Conservation (phyloP, 2,797 vertebrate species). For the Falco cherrug region DNA sequence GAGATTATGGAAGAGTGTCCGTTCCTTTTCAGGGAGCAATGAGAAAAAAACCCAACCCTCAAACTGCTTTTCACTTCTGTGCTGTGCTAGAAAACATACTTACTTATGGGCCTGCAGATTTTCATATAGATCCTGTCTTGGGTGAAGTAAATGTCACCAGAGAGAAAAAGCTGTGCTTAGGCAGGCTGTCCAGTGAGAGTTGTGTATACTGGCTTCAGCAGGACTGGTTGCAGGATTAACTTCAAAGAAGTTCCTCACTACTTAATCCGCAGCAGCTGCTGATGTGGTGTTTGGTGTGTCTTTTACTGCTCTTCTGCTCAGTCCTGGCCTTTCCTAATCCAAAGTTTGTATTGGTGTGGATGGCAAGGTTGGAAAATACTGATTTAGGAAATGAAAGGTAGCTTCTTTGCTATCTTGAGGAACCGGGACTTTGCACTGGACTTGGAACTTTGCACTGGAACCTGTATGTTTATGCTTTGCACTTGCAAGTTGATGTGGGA, state of each 20-base stretch:
- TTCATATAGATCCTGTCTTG: background rate
- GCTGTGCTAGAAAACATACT: background rate
- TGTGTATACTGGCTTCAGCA: background rate
- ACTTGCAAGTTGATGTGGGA: background rate
- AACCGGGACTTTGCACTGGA: background rate
- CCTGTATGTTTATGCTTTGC: background rate
- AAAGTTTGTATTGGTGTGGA: background rate
- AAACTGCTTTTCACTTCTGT: background rate
- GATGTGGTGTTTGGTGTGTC: background rate
- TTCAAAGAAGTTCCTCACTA: background rate
- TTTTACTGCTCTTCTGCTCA: background rate
- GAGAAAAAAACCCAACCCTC: background rate
- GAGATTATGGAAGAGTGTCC: background rate
- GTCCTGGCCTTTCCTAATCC: background rate
- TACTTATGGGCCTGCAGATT: background rate
- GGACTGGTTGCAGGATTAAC: background rate
- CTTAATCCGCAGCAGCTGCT: background rate
- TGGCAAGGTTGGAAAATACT: background rate
- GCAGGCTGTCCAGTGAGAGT: background rate
- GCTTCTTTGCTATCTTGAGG: constrained; percentile 2
- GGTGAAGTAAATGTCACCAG: background rate
- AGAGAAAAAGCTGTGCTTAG: background rate
- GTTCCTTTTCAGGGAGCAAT: background rate
- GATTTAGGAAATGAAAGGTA: background rate
- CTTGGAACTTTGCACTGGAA: background rate